Evolutionary conservation across 2,888 invertebrate genomes (phyloP).

Genomic region (Megaustenia siamemsis): DNA sequence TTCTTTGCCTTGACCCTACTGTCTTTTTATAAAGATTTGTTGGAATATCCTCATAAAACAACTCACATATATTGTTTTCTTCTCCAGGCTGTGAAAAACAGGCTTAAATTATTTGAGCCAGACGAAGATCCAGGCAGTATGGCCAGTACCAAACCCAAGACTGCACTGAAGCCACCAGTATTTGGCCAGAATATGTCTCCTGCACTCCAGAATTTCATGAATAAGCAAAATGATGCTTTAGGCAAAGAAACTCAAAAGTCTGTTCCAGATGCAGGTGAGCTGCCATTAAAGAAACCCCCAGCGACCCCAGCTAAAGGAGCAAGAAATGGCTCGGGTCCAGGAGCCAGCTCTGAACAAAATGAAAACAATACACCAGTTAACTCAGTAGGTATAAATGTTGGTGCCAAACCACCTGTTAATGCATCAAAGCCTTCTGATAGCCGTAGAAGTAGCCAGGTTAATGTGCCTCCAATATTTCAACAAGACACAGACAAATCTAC

Average conservation of each 20-base stretch:
- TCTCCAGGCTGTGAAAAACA: constrained; percentile 40
- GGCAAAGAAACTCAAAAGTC: neutral
- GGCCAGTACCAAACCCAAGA: constrained; percentile 27
- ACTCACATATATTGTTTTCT: too few relatives aligned
- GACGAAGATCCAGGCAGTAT: constrained; percentile 18
- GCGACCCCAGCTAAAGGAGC: neutral
- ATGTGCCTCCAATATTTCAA: too few relatives aligned
- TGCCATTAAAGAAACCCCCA: neutral
- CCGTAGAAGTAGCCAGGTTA: neutral
- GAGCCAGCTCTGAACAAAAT: neutral
- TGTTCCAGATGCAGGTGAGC: neutral
- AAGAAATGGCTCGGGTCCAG: neutral
- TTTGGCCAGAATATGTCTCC: constrained; percentile 12
- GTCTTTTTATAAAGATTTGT: too few relatives aligned
- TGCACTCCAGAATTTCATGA: constrained; percentile 34
- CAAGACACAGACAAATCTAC: neutral
- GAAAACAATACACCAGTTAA: neutral
- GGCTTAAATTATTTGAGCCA: constrained; percentile 40
- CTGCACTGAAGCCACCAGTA: constrained; percentile 20
- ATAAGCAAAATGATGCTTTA: constrained; percentile 23
- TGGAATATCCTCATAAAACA: too few relatives aligned
- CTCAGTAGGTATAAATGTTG: neutral
- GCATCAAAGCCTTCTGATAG: neutral
- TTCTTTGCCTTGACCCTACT: too few relatives aligned
- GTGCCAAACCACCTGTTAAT: neutral